Base-by-base conservation (phyloP, 2,888 invertebrate genomes). In the Scaptodrosophila latifasciaeformis region DNA sequence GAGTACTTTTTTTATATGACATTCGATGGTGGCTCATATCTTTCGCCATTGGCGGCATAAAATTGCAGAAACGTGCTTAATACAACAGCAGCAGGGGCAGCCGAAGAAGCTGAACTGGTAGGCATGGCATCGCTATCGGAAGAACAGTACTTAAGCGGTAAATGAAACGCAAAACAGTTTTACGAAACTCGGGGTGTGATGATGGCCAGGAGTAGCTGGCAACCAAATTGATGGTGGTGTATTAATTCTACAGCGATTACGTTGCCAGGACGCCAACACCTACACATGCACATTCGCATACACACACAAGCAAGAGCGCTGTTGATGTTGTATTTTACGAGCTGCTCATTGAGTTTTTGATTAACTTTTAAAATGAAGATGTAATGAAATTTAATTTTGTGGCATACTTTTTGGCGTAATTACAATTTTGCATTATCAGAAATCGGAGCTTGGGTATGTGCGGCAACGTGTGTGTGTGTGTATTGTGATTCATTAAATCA, bases 321-420 rank as follows among this genome's bases (percentile, higher is more conserved):
- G 24, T n/a, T n/a, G n/a, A 46, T 57, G 59, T 56, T 63, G 69
- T 54, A 53, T 74, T 70, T 76, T 74, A 76, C 64, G 66, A 68
- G 64, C 66, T 75, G 60, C 75, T 75, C 71, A 74, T 75, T 71
- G 77, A 62, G 67, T 64, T 76, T 75, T 78, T 79, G 79, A 78
- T 78, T 78, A 78, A 75, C 72, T 77, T 77, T 72, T 49, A 52
- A 75, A 77, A 75, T 75, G 62, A 68, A 70, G 76, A 63, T 62
- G 67, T 77, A 78, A 81, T 81, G 72, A 76, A 80, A 81, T 81
- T 79, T 62, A 74, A 76, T 76, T 74, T 76, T 70, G 70, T 68
- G 78, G 78, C 71, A 62, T 64, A 74, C 67, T 71, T 81, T 61
- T 49, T 44, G 48, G 57, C 54, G 54, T 62, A 75, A 71, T 75